Evolutionary conservation across 2,888 invertebrate genomes (phyloP), one percentile per base, ranked within the genome.

Genomic region (Eupithecia tripunctaria): DNA sequence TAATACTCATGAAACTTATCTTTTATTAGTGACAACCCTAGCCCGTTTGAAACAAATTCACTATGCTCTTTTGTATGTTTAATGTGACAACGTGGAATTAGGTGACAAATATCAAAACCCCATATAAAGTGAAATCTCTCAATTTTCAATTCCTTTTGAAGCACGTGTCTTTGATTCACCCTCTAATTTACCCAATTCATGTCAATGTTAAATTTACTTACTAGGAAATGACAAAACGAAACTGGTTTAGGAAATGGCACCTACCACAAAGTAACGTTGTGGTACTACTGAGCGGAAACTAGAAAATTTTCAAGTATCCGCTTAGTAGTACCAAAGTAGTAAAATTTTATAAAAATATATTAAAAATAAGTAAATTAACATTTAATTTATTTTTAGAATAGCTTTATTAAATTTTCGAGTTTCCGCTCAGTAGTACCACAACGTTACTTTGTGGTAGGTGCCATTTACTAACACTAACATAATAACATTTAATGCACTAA

Each of bases 31-130:
- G 72, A 1, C 67, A 81, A 63, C 83, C 83, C 79, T 83, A 76
- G 5, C 21, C 8, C 43, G n/a, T 38, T 67, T 66, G 36, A 51
- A 65, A 12, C 64, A 65, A 78, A 81, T 80, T 67, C 67, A 78
- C 75, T 76, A 82, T 83, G 84, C 81, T 76, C 75, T 82, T 70
- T 80, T 81, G 75, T 78, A 21, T 70, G 68, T 77, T 76, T 78
- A 75, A 80, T 77, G 76, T 81, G 82, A 74, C 74, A 82, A 76
- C 73, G 71, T 76, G 71, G 70, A 80, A 80, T 79, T 78, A 63
- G 71, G 69, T 69, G 74, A 75, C 62, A 70, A 76, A 74, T 75
- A 79, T 72, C 69, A 67, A 41, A 56, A 76, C 79, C 79, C 73
- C 64, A 78, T 25, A 78, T 78, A 78, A 78, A 72, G 66, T 75